Percentiles rank a stretch among this genome's conserved stretches.
Evolutionary conservation across 2,797 vertebrate species (phyloP).

Genomic region (Artibeus lituratus): DNA sequence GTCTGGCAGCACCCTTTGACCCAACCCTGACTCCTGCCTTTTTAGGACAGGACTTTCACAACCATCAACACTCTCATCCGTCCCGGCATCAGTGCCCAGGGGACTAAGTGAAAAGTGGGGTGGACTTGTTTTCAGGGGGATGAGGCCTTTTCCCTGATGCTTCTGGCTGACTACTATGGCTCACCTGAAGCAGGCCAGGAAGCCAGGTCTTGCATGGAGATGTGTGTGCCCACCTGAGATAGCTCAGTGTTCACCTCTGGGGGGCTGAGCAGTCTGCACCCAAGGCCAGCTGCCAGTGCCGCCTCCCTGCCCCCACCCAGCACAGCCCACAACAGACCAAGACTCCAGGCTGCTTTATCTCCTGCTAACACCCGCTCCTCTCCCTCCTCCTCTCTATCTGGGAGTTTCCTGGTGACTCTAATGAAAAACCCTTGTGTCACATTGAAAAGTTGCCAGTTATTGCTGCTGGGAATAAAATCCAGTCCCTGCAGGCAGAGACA

Average conservation of each 20-base stretch:
- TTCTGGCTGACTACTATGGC: conserved; percentile 1
- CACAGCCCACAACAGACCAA: neutral
- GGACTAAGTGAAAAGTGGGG: neutral
- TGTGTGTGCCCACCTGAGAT: neutral
- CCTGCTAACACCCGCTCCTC: conserved; percentile 42
- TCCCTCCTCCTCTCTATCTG: neutral
- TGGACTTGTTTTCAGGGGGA: neutral
- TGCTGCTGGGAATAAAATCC: conserved; percentile 46
- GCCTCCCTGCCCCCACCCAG: neutral
- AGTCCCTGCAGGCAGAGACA: neutral
- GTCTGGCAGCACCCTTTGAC: neutral
- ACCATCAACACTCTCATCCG: neutral
- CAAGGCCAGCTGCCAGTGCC: conserved; percentile 12
- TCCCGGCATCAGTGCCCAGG: neutral
- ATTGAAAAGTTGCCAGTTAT: conserved; percentile 54
- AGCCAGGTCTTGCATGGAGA: neutral
- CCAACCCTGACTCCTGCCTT: neutral
- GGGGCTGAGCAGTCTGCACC: neutral
- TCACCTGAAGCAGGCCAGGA: conserved; percentile 34
- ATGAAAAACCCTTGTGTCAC: conserved; percentile 50
- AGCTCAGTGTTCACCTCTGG: conserved; percentile 24
- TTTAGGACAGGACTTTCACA: neutral
- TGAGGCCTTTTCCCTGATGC: neutral
- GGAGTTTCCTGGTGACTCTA: conserved; percentile 35
- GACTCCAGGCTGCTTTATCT: conserved; percentile 50